A percentile compares a stretch with the other conserved stretches of the same genome.
These are phyloP conservation scores for Cantharis lateralis DNA, from an alignment of 2,888 invertebrate genomes.

Conservation along the genomic window DNA sequence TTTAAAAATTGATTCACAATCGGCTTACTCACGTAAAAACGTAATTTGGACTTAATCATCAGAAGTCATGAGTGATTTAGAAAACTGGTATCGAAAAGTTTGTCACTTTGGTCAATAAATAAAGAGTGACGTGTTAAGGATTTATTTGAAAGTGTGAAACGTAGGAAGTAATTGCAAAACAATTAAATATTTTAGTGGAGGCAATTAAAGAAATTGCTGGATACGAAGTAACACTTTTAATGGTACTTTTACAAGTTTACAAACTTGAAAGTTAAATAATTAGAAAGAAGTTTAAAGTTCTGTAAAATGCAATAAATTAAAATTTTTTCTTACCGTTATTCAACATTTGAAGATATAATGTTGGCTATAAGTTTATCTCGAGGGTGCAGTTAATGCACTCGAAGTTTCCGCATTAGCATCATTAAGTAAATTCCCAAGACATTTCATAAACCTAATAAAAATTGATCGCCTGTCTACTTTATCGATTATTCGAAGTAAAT, in stretches of 20 bases:
- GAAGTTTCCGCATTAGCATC: conserved; percentile 40
- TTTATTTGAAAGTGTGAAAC: not conserved
- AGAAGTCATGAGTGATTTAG: not conserved
- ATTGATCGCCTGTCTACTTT: not conserved
- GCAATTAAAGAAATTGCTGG: not conserved
- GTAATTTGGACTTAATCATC: not conserved
- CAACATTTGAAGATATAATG: conserved; percentile 39
- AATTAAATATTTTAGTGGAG: not conserved
- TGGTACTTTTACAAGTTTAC: not conserved
- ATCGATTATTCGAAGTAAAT: not conserved
- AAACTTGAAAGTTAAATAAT: not conserved
- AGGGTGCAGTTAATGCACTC: conserved; percentile 37
- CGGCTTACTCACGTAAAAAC: not conserved
- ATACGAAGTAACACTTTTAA: not conserved
- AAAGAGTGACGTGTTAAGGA: not conserved
- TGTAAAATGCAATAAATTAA: not conserved
- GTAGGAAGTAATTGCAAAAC: not conserved
- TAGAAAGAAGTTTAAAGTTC: not conserved
- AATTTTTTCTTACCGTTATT: conserved; percentile 14
- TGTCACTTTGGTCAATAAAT: not conserved
- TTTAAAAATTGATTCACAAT: not conserved
- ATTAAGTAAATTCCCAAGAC: conserved; percentile 32
- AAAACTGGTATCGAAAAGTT: not conserved
- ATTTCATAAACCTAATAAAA: conserved; percentile 13
- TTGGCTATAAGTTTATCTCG: conserved; percentile 35